These are phyloP conservation scores for Listrodromus nycthemerus DNA, from an alignment of 2,888 invertebrate genomes.

Conservation along the genomic window DNA sequence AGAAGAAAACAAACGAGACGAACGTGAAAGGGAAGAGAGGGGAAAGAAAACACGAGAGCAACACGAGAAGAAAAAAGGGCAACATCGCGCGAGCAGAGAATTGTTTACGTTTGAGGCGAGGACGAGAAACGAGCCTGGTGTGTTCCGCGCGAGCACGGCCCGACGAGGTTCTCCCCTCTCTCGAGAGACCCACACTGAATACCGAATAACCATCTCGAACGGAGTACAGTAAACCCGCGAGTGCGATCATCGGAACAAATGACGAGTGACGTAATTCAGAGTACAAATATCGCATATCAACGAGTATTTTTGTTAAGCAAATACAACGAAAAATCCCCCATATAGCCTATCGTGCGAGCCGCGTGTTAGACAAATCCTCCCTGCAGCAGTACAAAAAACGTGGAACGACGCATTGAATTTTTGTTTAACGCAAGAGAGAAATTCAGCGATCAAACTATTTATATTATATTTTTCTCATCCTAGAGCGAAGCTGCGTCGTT, in stretches of 20 bases:
- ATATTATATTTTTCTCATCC: background rate
- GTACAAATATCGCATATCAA: conserved; percentile 77
- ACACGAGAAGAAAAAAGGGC: conserved; percentile 22
- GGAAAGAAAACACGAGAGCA: conserved; percentile 52
- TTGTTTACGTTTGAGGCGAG: conserved; percentile 62
- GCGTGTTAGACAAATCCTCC: background rate
- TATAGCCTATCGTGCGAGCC: background rate
- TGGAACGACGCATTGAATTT: background rate
- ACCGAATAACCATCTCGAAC: conserved; percentile 67
- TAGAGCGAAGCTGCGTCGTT: background rate
- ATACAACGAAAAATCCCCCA: conserved; percentile 34
- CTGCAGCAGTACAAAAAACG: background rate
- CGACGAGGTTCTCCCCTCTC: conserved; percentile 33
- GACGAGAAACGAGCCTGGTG: background rate
- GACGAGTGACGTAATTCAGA: conserved; percentile 78
- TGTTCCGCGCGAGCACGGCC: conserved; percentile 3
- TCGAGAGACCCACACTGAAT: conserved; percentile 62
- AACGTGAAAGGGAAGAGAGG: conserved; percentile 6
- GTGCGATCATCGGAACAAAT: conserved; percentile 32
- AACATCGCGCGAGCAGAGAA: conserved; percentile 33
- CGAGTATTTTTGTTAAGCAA: conserved; percentile 69
- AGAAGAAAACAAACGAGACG: background rate
- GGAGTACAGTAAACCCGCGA: conserved; percentile 37
- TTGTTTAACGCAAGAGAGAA: background rate
- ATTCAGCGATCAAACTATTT: background rate